phyloP scores from a whole-genome alignment of 2,888 invertebrate genomes.

The Andrena camellia region DNA sequence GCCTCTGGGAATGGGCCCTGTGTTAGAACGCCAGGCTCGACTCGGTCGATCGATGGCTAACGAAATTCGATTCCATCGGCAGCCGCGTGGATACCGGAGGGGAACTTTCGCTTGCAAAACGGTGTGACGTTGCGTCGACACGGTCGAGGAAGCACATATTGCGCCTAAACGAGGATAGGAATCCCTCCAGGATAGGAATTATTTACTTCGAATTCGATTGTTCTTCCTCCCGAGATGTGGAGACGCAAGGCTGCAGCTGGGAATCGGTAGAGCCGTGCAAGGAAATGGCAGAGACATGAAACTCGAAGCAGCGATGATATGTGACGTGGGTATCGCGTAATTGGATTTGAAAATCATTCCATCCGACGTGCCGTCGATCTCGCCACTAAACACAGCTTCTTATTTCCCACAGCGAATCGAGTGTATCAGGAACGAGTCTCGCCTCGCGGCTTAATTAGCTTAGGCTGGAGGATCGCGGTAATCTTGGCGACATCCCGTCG shows the following conservation, averaged over 20 bases:
- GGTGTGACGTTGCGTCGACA: slow-evolving; percentile 54
- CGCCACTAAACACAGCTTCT: slow-evolving; percentile 14
- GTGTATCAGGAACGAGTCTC: slow-evolving; percentile 18
- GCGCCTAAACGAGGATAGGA: slow-evolving; percentile 57
- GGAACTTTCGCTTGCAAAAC: slow-evolving; percentile 61
- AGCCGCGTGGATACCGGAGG: slow-evolving; percentile 16
- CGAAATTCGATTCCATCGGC: slow-evolving; percentile 40
- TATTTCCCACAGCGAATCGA: slow-evolving; percentile 29
- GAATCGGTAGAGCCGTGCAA: no score
- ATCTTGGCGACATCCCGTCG: slow-evolving; percentile 34
- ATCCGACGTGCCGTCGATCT: slow-evolving; percentile 20
- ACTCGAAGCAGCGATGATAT: no score
- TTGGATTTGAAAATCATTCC: not conserved
- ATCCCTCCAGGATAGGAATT: no score
- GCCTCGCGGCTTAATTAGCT: slow-evolving; percentile 54
- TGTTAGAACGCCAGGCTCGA: slow-evolving; percentile 3
- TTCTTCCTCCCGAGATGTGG: slow-evolving; percentile 4
- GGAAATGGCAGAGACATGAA: no score
- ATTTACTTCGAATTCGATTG: no score
- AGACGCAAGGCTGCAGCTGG: not conserved
- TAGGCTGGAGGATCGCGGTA: slow-evolving; percentile 28
- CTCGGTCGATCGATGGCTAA: not conserved
- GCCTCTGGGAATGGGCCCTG: not conserved
- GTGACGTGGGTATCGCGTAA: no score
- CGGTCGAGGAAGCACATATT: slow-evolving; percentile 56